phyloP scores from a whole-genome alignment of 2,113 vertebrate genomes.

The Columba livia region DNA sequence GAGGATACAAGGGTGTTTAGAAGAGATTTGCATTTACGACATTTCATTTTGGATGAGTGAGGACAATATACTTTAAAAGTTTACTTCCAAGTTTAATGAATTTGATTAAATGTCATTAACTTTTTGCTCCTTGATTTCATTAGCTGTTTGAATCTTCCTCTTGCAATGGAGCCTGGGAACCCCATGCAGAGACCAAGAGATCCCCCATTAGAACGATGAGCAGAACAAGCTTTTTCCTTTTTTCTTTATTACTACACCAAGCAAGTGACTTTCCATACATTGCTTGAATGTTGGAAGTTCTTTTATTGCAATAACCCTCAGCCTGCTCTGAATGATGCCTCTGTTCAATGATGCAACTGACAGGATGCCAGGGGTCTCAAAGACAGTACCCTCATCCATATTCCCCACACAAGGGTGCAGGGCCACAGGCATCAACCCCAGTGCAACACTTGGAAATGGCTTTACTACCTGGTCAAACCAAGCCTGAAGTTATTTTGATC shows the following conservation, averaged over 20 bases:
- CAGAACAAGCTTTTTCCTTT: neutral
- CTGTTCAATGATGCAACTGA: neutral
- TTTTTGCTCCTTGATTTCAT: neutral
- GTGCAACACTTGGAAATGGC: neutral
- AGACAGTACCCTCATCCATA: neutral
- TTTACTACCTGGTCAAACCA: neutral
- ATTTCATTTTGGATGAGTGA: neutral
- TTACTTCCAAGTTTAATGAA: neutral
- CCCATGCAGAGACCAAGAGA: neutral
- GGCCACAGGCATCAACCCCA: neutral
- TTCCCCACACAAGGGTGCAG: accelerated
- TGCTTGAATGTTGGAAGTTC: neutral
- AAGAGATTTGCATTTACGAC: neutral
- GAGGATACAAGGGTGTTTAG: neutral
- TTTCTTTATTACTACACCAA: neutral
- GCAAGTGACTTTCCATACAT: neutral
- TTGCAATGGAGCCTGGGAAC: neutral
- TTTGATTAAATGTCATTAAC: neutral
- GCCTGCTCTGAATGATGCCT: neutral
- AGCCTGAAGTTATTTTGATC: neutral
- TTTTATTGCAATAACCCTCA: neutral
- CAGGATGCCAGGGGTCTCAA: neutral
- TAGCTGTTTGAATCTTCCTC: neutral
- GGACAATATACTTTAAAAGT: neutral
- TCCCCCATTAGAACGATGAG: neutral